Evolutionary conservation across 2,888 invertebrate genomes (phyloP).

Genomic region (Branchipolynoe longqiensis): DNA sequence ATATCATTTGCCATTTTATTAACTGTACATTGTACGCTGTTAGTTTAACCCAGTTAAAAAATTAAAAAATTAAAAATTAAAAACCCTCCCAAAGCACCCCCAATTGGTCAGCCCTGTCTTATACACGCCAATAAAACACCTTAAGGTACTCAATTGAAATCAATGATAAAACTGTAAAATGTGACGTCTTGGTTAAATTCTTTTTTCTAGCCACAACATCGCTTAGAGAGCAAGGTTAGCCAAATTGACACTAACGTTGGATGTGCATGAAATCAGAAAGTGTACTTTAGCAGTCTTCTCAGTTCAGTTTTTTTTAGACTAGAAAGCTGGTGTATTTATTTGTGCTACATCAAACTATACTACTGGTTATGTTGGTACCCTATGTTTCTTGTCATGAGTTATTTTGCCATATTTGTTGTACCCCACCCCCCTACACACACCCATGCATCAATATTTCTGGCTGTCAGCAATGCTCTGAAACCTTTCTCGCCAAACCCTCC

Average conservation of each 20-base stretch:
- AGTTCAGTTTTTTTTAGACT: slow-evolving; percentile 36
- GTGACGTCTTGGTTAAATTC: slow-evolving; percentile 38
- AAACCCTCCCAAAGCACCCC: not conserved
- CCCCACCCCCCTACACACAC: no score
- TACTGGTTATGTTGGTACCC: not conserved
- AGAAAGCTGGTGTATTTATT: slow-evolving; percentile 40
- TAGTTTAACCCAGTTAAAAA: no score
- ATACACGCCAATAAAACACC: no score
- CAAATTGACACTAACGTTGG: slow-evolving; percentile 49
- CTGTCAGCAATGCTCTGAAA: no score
- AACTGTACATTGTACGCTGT: no score
- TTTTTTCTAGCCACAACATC: slow-evolving; percentile 57
- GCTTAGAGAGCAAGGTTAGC: slow-evolving; percentile 56
- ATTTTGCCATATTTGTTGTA: slow-evolving; percentile 23
- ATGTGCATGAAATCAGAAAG: slow-evolving; percentile 38
- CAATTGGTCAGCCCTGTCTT: no score
- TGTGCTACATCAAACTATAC: slow-evolving; percentile 23
- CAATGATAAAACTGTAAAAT: slow-evolving; percentile 49
- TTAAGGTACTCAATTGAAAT: slow-evolving; percentile 6
- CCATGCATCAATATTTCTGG: no score
- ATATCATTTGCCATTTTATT: no score
- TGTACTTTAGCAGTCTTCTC: slow-evolving; percentile 32
- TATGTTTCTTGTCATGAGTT: slow-evolving; percentile 23
- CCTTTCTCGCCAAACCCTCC: no score
- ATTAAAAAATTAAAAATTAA: not conserved